These are phyloP conservation scores for Pterocles orientalis DNA, from an alignment of 2,113 vertebrate species.

Conservation along the genomic window DNA sequence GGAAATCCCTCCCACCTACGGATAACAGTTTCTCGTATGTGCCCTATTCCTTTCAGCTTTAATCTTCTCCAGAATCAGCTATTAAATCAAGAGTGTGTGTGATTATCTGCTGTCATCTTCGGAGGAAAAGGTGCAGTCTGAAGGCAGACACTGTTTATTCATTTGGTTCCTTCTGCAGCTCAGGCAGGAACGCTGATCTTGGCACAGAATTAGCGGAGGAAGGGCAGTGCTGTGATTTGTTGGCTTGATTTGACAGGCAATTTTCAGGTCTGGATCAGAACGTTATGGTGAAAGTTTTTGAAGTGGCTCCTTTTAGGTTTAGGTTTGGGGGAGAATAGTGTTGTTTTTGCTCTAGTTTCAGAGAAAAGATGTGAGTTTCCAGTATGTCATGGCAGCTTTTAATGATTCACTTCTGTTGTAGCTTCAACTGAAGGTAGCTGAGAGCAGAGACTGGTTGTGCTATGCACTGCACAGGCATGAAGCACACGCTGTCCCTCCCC, in stretches of 20 bases:
- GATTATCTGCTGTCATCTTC: slow-evolving; percentile 36
- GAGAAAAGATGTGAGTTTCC: neutral
- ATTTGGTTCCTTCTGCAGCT: neutral
- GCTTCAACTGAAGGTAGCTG: neutral
- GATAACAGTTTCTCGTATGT: neutral
- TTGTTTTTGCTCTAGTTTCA: neutral
- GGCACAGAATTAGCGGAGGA: neutral
- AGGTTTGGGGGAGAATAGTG: neutral
- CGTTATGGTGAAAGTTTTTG: slow-evolving; percentile 2
- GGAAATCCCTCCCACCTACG: neutral
- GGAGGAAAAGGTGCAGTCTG: neutral
- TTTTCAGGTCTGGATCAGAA: slow-evolving; percentile 52
- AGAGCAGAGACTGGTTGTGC: neutral
- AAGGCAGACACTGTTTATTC: slow-evolving; percentile 24
- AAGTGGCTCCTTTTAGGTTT: neutral
- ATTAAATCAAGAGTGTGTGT: neutral
- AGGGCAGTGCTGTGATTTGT: slow-evolving; percentile 12
- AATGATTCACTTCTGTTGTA: neutral
- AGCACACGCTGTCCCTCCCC: neutral
- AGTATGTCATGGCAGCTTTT: neutral
- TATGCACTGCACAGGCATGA: neutral
- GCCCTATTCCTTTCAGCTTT: neutral
- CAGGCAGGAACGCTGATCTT: neutral
- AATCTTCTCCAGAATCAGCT: slow-evolving; percentile 10
- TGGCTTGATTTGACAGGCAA: slow-evolving; percentile 47